A percentile compares a stretch with the other conserved stretches of the same genome.
Evolutionary conservation across 2,797 vertebrate species (phyloP).

Genomic region (Jordanella pulchra): DNA sequence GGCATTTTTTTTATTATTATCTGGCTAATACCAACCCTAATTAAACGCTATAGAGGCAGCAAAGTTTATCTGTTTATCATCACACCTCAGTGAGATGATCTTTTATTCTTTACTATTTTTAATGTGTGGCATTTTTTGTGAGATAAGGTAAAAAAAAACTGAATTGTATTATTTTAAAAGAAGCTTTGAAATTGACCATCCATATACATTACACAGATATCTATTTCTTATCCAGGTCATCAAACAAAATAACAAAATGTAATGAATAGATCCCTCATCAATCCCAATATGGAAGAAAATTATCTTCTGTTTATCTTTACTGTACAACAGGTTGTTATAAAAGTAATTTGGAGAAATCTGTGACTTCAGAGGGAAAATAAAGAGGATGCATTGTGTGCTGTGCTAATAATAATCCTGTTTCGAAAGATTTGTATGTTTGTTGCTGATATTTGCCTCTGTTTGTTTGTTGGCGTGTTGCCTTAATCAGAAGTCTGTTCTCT

Average conservation of each 20-base stretch:
- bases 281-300: neutral
- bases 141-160: no score
- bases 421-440: slow-evolving; percentile 7
- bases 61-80: no score
- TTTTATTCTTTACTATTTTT: no score
- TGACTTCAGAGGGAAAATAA: neutral
- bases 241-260: neutral
- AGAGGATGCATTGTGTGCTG: neutral
- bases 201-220: neutral
- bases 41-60: no score
- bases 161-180: no score
- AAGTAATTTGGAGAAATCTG: neutral
- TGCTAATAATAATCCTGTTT: slow-evolving; percentile 2
- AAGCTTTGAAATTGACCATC: no score
- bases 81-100: no score
- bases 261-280: neutral
- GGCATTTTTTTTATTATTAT: no score
- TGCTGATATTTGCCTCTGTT: slow-evolving; percentile 34
- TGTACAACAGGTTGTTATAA: neutral
- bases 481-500: slow-evolving; percentile 16
- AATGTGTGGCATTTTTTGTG: no score
- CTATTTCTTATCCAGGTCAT: neutral
- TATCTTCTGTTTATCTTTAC: neutral
- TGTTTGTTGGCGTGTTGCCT: slow-evolving; percentile 19
- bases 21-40: no score